phyloP scores from a whole-genome alignment of 2,113 vertebrate genomes.

The Ciconia stormi region DNA sequence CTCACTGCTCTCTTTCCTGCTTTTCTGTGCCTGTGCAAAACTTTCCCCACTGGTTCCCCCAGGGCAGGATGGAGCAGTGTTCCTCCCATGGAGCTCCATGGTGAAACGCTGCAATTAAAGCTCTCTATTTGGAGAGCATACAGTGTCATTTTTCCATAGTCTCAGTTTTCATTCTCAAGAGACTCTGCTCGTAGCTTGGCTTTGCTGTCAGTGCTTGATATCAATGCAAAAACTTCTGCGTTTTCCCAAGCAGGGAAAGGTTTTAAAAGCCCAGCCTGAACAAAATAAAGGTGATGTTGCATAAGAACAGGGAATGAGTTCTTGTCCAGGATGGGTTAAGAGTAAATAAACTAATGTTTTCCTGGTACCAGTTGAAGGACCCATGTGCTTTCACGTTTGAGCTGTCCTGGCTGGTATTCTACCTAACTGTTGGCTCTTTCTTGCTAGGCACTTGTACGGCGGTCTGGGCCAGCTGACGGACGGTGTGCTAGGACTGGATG shows the following conservation, averaged over 20 bases:
- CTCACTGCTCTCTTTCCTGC: background rate
- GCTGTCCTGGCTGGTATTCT: background rate
- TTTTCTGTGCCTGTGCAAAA: background rate
- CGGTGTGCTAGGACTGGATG: constrained; percentile 90
- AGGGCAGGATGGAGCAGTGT: background rate
- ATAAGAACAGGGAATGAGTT: background rate
- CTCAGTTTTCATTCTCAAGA: background rate
- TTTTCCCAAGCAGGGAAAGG: background rate
- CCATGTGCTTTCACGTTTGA: fast-evolving
- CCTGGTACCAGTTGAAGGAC: background rate
- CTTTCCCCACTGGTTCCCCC: background rate
- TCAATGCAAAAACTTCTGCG: background rate
- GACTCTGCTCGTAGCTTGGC: background rate
- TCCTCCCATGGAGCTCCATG: background rate
- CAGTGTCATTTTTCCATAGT: background rate
- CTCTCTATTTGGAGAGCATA: background rate
- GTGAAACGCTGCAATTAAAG: background rate
- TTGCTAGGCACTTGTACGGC: constrained; percentile 79
- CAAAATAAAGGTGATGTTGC: background rate
- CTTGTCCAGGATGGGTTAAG: background rate
- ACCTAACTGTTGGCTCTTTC: background rate
- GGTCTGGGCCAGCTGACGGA: constrained; percentile 95
- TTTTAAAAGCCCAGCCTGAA: background rate
- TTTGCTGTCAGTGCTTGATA: background rate
- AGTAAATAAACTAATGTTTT: background rate